phyloP scores from a whole-genome alignment of 2,113 vertebrate species.

The Todiramphus chloris region DNA sequence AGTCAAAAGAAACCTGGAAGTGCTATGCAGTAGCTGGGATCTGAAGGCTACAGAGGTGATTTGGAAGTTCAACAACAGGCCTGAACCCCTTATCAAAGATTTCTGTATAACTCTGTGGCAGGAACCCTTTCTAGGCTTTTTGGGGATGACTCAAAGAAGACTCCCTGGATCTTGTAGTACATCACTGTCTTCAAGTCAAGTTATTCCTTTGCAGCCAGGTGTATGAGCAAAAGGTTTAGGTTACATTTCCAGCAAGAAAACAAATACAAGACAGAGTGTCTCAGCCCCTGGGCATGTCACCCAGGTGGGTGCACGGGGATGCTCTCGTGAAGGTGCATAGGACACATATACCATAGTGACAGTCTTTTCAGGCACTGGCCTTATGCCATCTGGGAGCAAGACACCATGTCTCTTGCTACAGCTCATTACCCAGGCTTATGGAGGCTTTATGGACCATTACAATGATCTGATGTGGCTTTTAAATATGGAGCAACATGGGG shows the following conservation, averaged over 20 bases:
- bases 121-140: background rate
- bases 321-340: no score
- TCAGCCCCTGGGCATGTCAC: background rate
- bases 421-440: slow-evolving; percentile 30
- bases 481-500: background rate
- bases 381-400: background rate
- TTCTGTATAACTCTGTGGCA: background rate
- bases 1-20: background rate
- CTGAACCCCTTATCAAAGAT: background rate
- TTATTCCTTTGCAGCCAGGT: background rate
- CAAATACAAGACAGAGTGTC: background rate
- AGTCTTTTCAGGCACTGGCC: background rate
- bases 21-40: background rate
- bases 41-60: background rate
- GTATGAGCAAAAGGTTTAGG: background rate
- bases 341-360: no score
- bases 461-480: background rate
- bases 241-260: background rate
- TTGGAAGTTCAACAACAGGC: background rate
- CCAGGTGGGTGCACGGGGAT: background rate
- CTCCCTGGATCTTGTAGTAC: background rate
- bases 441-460: slow-evolving; percentile 24
- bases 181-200: background rate
- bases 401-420: background rate
- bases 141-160: background rate